Percentiles rank a stretch among this genome's conserved stretches.
Evolutionary conservation across 2,113 vertebrate species (phyloP).

Genomic region (Phocoena sinus): DNA sequence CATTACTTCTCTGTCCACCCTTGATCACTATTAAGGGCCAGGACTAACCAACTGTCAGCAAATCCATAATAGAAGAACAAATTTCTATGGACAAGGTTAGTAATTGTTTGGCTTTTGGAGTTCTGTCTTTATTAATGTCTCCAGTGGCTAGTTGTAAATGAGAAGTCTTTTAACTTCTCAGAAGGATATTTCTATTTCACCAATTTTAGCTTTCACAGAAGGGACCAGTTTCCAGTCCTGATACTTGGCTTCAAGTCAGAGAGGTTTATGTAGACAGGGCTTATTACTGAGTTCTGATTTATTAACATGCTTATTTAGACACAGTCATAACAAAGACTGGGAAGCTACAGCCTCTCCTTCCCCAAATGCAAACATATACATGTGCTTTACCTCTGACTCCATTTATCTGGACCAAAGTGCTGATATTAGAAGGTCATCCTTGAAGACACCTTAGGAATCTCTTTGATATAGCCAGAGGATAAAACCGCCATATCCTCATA

Average conservation of each 20-base stretch:
- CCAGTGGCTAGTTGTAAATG: background rate
- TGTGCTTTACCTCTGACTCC: background rate
- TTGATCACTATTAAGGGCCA: background rate
- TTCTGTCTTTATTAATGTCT: background rate
- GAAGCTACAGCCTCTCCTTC: background rate
- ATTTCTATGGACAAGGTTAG: background rate
- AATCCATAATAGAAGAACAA: background rate
- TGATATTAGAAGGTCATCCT: constrained; percentile 38
- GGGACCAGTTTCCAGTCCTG: background rate
- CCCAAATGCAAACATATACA: background rate
- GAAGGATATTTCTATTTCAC: background rate
- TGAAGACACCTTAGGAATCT: background rate
- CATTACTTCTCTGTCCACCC: background rate
- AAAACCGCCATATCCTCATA: constrained; percentile 25
- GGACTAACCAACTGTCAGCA: background rate
- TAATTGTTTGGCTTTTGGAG: background rate
- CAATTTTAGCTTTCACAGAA: constrained; percentile 30
- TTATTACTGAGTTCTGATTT: background rate
- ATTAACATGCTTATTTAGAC: constrained; percentile 14
- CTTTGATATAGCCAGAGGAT: constrained; percentile 14
- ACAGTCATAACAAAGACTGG: background rate
- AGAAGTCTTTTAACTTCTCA: background rate
- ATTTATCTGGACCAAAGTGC: constrained; percentile 16
- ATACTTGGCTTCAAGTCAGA: constrained; percentile 19
- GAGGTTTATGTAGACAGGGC: constrained; percentile 15